phyloP scores from a whole-genome alignment of 2,113 vertebrate genomes.

The Falcunculus frontatus region DNA sequence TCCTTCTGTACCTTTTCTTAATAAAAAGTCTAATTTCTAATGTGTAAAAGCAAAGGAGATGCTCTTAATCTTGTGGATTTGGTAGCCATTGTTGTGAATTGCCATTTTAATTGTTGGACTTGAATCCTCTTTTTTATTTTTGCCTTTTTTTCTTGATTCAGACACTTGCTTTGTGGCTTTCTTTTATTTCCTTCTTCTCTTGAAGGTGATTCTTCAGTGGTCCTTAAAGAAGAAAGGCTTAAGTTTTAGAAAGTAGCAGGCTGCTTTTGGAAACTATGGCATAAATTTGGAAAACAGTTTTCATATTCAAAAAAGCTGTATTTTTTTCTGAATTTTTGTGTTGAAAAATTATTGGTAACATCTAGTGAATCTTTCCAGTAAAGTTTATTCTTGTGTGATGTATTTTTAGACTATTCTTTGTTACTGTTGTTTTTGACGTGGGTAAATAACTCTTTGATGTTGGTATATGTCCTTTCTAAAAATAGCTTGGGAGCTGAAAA shows the following conservation, averaged over 20 bases:
- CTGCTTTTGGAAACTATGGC: neutral
- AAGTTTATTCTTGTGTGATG: neutral
- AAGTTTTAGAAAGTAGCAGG: neutral
- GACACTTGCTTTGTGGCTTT: neutral
- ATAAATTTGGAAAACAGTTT: neutral
- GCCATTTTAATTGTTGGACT: neutral
- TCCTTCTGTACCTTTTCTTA: neutral
- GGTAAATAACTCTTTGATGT: neutral
- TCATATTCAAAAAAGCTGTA: neutral
- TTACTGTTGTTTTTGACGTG: neutral
- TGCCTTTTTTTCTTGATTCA: neutral
- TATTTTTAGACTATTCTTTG: neutral
- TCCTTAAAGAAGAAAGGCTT: neutral
- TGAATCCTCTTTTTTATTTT: neutral
- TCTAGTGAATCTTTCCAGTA: neutral
- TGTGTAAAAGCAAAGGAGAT: neutral
- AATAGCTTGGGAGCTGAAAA: neutral
- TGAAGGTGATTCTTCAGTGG: neutral
- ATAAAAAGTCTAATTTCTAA: neutral
- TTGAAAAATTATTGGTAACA: neutral
- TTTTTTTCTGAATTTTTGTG: neutral
- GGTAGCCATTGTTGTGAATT: neutral
- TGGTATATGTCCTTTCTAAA: slow-evolving; percentile 15
- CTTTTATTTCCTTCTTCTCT: neutral
- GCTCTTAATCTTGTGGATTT: neutral